These are phyloP conservation scores for Apotomis betuletana DNA, from an alignment of 2,888 invertebrate genomes.

Conservation along the genomic window DNA sequence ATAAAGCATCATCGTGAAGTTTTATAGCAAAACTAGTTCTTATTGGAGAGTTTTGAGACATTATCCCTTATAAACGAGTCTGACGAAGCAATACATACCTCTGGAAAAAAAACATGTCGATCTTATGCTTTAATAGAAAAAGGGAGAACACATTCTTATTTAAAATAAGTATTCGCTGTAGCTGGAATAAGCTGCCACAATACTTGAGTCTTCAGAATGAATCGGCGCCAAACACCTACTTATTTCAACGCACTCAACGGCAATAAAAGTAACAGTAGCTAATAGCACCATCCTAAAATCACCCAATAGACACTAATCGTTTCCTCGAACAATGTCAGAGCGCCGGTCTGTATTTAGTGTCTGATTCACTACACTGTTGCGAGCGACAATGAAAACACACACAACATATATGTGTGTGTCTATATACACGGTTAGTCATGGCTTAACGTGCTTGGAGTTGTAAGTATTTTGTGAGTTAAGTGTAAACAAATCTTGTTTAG, in stretches of 20 bases:
- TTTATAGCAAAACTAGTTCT: neutral
- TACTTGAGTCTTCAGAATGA: neutral
- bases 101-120: too few species aligned
- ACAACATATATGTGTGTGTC: neutral
- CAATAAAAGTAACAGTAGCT: constrained; percentile 24
- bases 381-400: constrained; percentile 13
- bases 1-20: neutral
- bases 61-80: too few species aligned
- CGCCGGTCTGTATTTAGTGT: constrained; percentile 3
- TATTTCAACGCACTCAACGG: constrained; percentile 17
- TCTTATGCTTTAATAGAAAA: too few species aligned
- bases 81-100: too few species aligned
- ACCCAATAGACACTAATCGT: constrained; percentile 23
- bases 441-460: constrained; percentile 6
- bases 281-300: constrained; percentile 20
- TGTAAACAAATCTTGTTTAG: constrained; percentile 22
- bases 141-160: too few species aligned
- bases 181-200: too few species aligned
- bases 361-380: constrained; percentile 20
- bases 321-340: constrained; percentile 8
- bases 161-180: too few species aligned
- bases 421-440: constrained; percentile 16
- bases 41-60: too few species aligned
- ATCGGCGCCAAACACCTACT: neutral
- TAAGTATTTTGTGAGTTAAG: constrained; percentile 7